Base-by-base conservation (phyloP, 2,797 vertebrate species). In the Mergus octosetaceus region DNA sequence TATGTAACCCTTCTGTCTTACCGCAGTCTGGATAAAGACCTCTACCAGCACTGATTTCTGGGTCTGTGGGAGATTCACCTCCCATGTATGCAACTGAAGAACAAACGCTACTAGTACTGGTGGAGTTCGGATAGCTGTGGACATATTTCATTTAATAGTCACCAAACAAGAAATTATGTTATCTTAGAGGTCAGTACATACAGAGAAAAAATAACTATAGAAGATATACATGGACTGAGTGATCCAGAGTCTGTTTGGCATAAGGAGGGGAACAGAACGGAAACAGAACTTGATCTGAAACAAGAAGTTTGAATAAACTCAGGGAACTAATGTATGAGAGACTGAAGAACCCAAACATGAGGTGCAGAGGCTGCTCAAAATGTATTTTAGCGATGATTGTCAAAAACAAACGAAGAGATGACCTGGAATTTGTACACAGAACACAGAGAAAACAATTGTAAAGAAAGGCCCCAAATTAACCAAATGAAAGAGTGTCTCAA, bases 21-120 rank as follows among this genome's bases (percentile, higher is more conserved):
- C 51, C 6, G 24, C 8, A 2, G 13, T 11, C 49, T 20, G 74
- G 49, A 39, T 1, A 27, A 34, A 62, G 58, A 30, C 34, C 47
- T 15, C 39, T 3, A 10, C 13, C 6, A 69, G 64, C 54, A 13
- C 17, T 6, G 49, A 30, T 15, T 19, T 15, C 36, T 15, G 45
- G 9, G 28, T n/a, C 41, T 21, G 49, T 5, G 22, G 28, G 47
- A 54, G 21, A 18, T 25, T 68, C 16, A 0, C 73, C 10, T 10
- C 49, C 54, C n/a, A 12, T 1, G 1, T 9, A 0, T 4, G 27
- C 25, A 19, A 10, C 34, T 25, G 34, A 25, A 62, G 15, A 49
- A 43, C 16, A 73, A 77, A 47, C 32, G 5, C 41, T 36, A 6
- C 36, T 25, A 25, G 19, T 1, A 11, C 24, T 1, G 7, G 14